Conservation (phyloP, 1,140 invertebrate genomes). For the Drosophila triauraria region DNA sequence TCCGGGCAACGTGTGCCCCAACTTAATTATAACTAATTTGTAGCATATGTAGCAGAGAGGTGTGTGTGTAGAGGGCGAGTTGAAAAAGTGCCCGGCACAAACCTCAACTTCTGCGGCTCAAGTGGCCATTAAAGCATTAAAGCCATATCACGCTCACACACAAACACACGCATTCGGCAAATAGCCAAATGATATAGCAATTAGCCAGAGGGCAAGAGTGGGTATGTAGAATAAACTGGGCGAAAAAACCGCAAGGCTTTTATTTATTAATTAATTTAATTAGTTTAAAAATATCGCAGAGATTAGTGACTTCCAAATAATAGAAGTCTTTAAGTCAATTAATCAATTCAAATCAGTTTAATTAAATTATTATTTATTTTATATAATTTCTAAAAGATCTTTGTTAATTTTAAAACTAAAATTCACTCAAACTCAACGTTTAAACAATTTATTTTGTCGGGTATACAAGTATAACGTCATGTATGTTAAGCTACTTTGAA, state of each 20-base stretch:
- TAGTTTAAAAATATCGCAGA: too few species aligned
- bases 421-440: neutral
- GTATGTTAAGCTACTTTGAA: too few species aligned
- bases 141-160: conserved; percentile 20
- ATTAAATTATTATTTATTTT: neutral
- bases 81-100: conserved; percentile 31
- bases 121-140: conserved; percentile 81
- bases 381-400: neutral
- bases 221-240: neutral
- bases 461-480: too few species aligned
- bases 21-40: conserved; percentile 84
- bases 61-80: neutral
- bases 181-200: conserved; percentile 68
- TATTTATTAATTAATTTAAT: too few species aligned
- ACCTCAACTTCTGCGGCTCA: conserved; percentile 70
- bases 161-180: neutral
- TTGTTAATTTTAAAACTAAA: neutral
- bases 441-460: too few species aligned
- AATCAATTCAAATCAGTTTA: too few species aligned
- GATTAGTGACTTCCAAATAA: too few species aligned
- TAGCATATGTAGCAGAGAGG: conserved; percentile 59
- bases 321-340: too few species aligned
- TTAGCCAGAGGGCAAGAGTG: conserved; percentile 43
- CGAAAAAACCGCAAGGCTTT: neutral
- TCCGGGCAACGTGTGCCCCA: conserved; percentile 64